Evolutionary conservation across 1,140 invertebrate species (phyloP).

Genomic region (Hylaeus volcanicus): DNA sequence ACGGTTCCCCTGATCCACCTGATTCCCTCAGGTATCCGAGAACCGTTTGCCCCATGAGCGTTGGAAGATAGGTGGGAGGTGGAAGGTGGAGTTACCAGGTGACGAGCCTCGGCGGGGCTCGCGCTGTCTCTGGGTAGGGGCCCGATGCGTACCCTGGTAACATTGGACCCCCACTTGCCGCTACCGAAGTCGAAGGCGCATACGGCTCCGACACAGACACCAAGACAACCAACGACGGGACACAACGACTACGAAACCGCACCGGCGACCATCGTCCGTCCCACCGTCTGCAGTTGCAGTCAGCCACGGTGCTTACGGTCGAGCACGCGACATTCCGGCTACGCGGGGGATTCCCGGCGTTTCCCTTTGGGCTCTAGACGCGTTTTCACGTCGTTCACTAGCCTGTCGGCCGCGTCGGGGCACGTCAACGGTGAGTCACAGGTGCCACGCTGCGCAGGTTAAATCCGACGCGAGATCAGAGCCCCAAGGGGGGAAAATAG

Average conservation of each 20-base stretch:
- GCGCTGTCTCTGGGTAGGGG: slow-evolving; percentile 46
- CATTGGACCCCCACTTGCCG: slow-evolving; percentile 59
- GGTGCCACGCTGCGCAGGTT: not conserved
- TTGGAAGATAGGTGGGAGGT: slow-evolving; percentile 53
- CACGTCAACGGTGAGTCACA: slow-evolving; percentile 14
- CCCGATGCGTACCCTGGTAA: slow-evolving; percentile 59
- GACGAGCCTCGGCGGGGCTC: slow-evolving; percentile 51
- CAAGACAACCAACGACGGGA: slow-evolving; percentile 6
- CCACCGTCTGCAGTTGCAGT: slow-evolving; percentile 67
- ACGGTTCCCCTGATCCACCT: slow-evolving; percentile 51
- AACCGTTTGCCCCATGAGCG: slow-evolving; percentile 14
- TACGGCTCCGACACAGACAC: slow-evolving; percentile 30
- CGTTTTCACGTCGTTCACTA: not conserved
- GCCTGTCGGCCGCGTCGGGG: not conserved
- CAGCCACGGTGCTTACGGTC: slow-evolving; percentile 63
- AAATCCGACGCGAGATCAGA: not conserved
- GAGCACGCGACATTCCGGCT: slow-evolving; percentile 62
- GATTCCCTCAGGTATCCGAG: slow-evolving; percentile 38
- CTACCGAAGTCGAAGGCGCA: slow-evolving; percentile 40
- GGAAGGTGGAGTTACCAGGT: slow-evolving; percentile 59
- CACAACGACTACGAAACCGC: slow-evolving; percentile 53
- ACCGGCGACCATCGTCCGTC: slow-evolving; percentile 66
- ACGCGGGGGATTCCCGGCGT: slow-evolving; percentile 28
- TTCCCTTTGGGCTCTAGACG: not conserved
- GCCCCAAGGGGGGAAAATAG: no score